Base-by-base conservation (phyloP, 1,140 invertebrate species). In the Diachasma alloeum region DNA sequence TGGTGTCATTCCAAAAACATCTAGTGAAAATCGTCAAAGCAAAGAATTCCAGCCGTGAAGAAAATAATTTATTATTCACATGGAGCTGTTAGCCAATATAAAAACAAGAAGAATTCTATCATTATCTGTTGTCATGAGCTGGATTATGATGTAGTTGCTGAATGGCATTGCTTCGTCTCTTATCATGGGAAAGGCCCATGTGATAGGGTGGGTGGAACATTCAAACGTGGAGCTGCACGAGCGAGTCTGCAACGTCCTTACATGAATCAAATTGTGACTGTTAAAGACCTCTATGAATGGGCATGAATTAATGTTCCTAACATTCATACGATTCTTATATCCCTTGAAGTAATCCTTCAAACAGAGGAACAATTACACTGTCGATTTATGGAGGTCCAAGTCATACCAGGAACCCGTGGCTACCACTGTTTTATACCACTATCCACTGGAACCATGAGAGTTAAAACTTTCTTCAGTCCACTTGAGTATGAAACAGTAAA, bases 111-210 rank as follows among this genome's bases (percentile, higher is more conserved):
- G n/a, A 59, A 74, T 13, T 42, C 67, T 44, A 24, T 10, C 2
- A 74, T 42, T 46, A 13, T 74, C 4, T 19, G 31, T 15, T 17
- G 46, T 67, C 59, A 74, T 56, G 44, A 74, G 46, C 39, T 13
- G 46, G 78, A 81, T 78, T 79, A 79, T 66, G 26, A 68, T 68
- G 44, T 79, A 22, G 48, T 71, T 63, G 75, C 78, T 19, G 75
- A 78, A 24, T 87, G 85, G 84, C 22, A 79, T 59, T 85, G 82
- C 70, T 84, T 76, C 77, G 83, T 83, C 31, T 84, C 83, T 13
- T 26, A 74, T 15, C 85, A 84, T 77, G 83, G 85, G 19, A 83
- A 82, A 79, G 75, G 75, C 26, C 36, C 69, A 6, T 81, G 80
- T 75, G 79, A 81, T 69, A 79, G 81, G 15, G 13, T 82, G 13